Base-by-base conservation (phyloP, 2,888 invertebrate genomes). In the Drosophila monieri region DNA sequence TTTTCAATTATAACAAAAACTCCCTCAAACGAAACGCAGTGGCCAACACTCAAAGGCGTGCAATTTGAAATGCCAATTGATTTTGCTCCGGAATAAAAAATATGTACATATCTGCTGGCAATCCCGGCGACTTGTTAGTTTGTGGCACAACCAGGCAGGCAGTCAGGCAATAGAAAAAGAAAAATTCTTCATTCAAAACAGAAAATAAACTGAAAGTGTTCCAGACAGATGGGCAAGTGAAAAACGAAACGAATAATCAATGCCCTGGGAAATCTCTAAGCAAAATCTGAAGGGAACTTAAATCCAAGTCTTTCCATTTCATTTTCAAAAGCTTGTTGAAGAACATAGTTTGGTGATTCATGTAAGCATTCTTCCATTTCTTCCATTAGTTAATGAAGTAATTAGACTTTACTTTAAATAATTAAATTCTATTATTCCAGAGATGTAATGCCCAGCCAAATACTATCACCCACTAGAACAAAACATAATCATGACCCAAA, bases 31-130 rank as follows among this genome's bases (percentile, higher is more conserved):
- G 74, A 75, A 77, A 74, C 52, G 35, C 58, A 77, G 72, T 61
- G 62, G 35, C 48, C 72, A 47, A 49, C 47, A 74, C 80, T 83
- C 81, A 81, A 83, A 83, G 81, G 84, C 85, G 68, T 58, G 77
- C 81, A 85, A 83, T 83, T 83, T 83, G 62, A 86, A 85, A 85
- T 85, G 80, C 86, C 86, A 83, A 83, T 83, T 85, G 83, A 84
- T 85, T 85, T 84, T 75, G 74, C 59, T 47, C 64, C 47, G 61
- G 52, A 71, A 76, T 62, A 60, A 46, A 68, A 68, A 55, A 76
- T 44, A 55, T 61, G 64, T 57, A 73, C 55, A 71, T 74, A 73
- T 78, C 74, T 80, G 66, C 47, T 47, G 66, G 61, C 68, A 61
- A 59, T 68, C 54, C 59, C 35, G 67, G 48, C 73, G 70, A 75